These are phyloP conservation scores for Notarius quadriscutis DNA, from an alignment of 2,113 vertebrate genomes.

Conservation along the genomic window DNA sequence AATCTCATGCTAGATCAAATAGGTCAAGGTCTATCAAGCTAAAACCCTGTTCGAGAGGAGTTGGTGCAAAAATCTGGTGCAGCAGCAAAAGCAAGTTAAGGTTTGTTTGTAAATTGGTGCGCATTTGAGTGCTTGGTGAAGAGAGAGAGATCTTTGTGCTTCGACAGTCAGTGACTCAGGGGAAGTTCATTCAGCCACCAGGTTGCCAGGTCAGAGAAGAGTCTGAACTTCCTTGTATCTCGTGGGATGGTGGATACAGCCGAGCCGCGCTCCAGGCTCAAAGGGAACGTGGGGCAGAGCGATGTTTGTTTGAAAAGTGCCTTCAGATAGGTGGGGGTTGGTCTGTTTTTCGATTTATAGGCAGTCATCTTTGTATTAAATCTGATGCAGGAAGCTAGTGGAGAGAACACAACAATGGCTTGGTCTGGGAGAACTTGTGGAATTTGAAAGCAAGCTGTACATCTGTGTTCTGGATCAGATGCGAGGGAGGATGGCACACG, in stretches of 20 bases:
- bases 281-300: background rate
- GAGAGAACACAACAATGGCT: background rate
- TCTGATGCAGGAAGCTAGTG: background rate
- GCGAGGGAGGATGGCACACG: too few relatives aligned
- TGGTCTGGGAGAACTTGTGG: background rate
- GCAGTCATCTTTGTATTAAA: constrained; percentile 1
- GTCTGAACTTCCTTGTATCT: background rate
- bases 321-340: background rate
- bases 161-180: background rate
- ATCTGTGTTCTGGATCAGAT: background rate
- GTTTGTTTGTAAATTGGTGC: background rate
- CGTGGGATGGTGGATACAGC: background rate
- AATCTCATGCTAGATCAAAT: background rate
- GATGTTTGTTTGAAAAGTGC: background rate
- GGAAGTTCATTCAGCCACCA: background rate
- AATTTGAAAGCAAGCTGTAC: background rate
- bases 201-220: background rate
- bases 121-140: background rate
- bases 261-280: background rate
- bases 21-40: background rate
- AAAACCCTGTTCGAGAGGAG: background rate
- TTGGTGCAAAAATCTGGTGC: background rate
- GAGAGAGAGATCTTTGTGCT: background rate
- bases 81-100: background rate
- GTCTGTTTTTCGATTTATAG: constrained; percentile 13